Evolutionary conservation across 37 sponge, comb jelly and placozoan species (phyloP), one percentile per base, ranked within the genome.

Genomic region (Agelas oroides): DNA sequence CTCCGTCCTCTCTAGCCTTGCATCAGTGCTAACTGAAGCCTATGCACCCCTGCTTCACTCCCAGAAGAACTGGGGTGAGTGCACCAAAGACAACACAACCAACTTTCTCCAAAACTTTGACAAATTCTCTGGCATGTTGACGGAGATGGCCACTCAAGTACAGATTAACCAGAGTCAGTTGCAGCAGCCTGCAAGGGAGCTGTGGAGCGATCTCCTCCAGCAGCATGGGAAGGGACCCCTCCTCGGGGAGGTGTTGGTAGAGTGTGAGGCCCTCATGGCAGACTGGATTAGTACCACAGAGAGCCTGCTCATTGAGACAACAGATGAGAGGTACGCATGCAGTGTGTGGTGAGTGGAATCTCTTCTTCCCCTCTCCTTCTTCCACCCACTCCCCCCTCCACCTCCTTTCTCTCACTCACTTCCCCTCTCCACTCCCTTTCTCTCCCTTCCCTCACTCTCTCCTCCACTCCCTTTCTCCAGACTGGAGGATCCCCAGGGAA

Each of bases 251-350:
- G 21, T 85, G n/a, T 25, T 91, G 27, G 71, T 19, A 0, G 95
- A 92, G 63, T 87, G 86, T 65, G 98, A 97, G 59, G 68, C 46
- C 23, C 77, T 97, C 38, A 76, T 97, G 18, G 73, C 59, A 15
- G 96, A 90, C 60, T 97, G 98, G 95, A 90, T 90, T 18, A 55
- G 59, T 21, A 81, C 91, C 41, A 95, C 90, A 56, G 95, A 97
- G 77, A 81, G 84, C 31, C 71, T 93, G 27, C 88, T 97, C 15
- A 53, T 90, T 33, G 92, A 94, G 1, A 83, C 88, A 2, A 84
- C 84, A 41, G 93, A 97, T 72, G 98, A 97, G 24, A 97, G 95
- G 98, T 94, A 59, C 6, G 59, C 31, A 20, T 46, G 46, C 46
- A 12, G 6, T 46, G 46, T 46, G 46, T 46, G 46, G 46, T 46